A percentile compares a stretch with the other conserved stretches of the same genome.
Conservation (phyloP, 30 jellyfish, hydroid and myxozoan species). For the Chironex yamaguchii region DNA sequence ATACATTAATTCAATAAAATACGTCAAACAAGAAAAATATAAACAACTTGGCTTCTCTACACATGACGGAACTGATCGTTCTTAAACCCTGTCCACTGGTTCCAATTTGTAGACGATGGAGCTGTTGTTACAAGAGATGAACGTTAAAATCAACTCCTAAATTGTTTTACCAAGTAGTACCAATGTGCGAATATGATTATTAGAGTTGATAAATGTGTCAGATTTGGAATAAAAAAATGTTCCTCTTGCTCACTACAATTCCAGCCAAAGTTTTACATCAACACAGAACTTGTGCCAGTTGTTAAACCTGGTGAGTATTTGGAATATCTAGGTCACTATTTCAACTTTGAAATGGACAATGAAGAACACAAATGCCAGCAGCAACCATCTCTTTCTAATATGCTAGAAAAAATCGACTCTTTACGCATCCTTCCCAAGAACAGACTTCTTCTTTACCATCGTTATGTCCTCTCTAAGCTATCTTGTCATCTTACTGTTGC, state of each 20-base stretch:
- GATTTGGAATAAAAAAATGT: conserved; percentile 7
- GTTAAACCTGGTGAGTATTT: conserved; percentile 9
- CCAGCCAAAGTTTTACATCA: conserved; percentile 9
- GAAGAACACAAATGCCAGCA: neutral
- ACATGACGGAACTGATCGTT: neutral
- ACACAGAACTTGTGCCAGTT: conserved; percentile 3
- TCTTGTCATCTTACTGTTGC: conserved; percentile 31
- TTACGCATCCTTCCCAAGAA: conserved; percentile 16
- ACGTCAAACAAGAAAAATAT: neutral
- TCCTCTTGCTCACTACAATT: conserved; percentile 10
- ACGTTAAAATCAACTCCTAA: conserved; percentile 17
- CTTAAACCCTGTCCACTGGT: conserved; percentile 18
- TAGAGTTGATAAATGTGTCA: conserved; percentile 30
- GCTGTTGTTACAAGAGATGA: conserved; percentile 20
- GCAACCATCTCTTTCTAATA: neutral
- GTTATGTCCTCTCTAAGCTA: neutral
- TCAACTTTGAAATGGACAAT: conserved; percentile 28
- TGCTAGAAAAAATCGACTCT: neutral
- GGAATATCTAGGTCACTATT: conserved; percentile 18
- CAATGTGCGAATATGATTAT: conserved; percentile 11
- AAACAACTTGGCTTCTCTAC: conserved; percentile 10
- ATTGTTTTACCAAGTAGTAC: conserved; percentile 8
- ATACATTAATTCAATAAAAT: conserved; percentile 1
- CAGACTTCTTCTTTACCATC: neutral
- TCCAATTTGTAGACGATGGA: conserved; percentile 39